Percentiles rank a stretch among this genome's conserved stretches.
phyloP scores from a whole-genome alignment of 1,140 invertebrate genomes.

The Mizuhopecten yessoensis region DNA sequence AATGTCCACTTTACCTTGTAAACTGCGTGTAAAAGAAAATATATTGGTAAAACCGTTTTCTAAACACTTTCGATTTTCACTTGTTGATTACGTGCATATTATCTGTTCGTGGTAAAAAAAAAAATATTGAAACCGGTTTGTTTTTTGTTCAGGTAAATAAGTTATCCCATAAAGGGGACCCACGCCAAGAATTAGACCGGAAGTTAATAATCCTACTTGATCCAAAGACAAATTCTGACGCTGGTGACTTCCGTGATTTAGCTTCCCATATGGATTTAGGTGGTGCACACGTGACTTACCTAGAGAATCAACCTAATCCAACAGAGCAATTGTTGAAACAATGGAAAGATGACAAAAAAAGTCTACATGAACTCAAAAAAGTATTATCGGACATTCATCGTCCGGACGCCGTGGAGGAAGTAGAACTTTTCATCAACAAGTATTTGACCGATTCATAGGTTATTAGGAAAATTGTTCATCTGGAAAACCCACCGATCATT shows the following conservation, averaged over 20 bases:
- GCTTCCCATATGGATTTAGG: background rate
- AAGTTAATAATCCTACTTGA: background rate
- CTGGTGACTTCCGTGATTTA: background rate
- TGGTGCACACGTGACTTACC: background rate
- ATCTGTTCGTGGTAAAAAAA: too few species aligned
- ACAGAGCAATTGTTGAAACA: constrained; percentile 42
- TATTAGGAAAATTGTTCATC: background rate
- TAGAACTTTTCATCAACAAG: background rate
- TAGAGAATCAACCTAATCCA: background rate
- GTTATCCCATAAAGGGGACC: background rate
- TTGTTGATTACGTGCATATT: too few species aligned
- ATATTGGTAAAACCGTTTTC: too few species aligned
- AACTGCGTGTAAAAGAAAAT: too few species aligned
- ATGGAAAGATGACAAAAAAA: constrained; percentile 32
- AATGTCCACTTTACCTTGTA: too few species aligned
- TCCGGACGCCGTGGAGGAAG: background rate
- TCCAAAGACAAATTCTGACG: background rate
- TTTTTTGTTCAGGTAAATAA: background rate
- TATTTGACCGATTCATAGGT: background rate
- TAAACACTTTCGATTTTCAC: too few species aligned
- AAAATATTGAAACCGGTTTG: too few species aligned
- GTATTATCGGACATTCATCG: constrained; percentile 40
- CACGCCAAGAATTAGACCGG: background rate
- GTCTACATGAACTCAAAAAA: constrained; percentile 46
- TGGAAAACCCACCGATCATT: background rate